Evolutionary conservation across 2,888 invertebrate genomes (phyloP).

Genomic region (Cepaea hortensis): DNA sequence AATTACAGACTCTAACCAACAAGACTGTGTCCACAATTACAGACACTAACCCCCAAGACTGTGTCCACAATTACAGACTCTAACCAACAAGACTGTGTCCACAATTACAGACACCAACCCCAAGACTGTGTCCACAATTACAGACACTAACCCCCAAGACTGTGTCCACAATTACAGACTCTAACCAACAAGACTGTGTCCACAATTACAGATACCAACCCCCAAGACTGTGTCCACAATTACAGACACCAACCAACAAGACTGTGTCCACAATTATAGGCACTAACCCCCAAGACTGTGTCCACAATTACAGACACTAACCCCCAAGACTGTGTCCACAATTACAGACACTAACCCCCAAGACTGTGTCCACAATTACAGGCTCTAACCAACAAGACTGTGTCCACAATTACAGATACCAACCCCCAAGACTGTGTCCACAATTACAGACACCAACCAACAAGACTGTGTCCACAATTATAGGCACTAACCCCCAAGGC

Average conservation of each 20-base stretch:
- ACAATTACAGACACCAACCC: constrained; percentile 41
- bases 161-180: constrained; percentile 42
- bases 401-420: constrained; percentile 40
- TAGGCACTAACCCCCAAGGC: constrained; percentile 36
- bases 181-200: background rate
- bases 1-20: constrained; percentile 36
- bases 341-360: constrained; percentile 41
- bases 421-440: background rate
- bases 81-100: background rate
- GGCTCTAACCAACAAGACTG: constrained; percentile 29
- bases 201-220: constrained; percentile 41
- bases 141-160: constrained; percentile 38
- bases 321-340: background rate
- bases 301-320: constrained; percentile 42
- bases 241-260: constrained; percentile 34
- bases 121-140: background rate
- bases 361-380: background rate
- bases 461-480: background rate
- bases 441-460: constrained; percentile 37
- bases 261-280: background rate
- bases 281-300: constrained; percentile 25
- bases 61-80: constrained; percentile 42
- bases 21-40: background rate
- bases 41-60: constrained; percentile 36
- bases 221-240: background rate